These are phyloP conservation scores for Romanogobio albipinnatus DNA, from an alignment of 2,113 vertebrate genomes.

Conservation along the genomic window DNA sequence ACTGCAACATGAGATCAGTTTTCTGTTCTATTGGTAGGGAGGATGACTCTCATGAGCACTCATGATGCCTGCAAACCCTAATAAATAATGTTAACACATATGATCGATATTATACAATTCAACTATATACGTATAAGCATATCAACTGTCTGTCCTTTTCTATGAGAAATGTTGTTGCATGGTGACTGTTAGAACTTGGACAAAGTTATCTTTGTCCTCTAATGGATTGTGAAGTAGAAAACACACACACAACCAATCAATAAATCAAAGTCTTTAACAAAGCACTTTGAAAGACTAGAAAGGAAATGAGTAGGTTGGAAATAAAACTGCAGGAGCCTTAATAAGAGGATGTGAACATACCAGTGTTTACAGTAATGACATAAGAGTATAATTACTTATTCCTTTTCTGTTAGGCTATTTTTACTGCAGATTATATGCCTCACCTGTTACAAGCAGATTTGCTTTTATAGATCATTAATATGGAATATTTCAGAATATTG, in stretches of 20 bases:
- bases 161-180: neutral
- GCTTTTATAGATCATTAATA: neutral
- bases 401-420: neutral
- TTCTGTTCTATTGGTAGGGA: neutral
- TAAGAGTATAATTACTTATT: neutral
- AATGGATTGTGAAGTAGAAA: neutral
- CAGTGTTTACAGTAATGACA: neutral
- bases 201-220: neutral
- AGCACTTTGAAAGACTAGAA: constrained; percentile 2
- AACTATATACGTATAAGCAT: neutral
- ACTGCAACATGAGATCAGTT: constrained; percentile 25
- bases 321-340: neutral
- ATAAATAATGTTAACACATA: neutral
- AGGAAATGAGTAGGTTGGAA: constrained; percentile 1
- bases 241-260: neutral
- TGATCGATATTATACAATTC: neutral
- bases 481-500: neutral
- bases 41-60: neutral
- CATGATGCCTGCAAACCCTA: neutral
- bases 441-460: neutral
- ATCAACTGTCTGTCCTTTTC: neutral
- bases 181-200: neutral
- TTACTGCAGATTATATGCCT: neutral
- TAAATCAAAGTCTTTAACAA: constrained; percentile 29
- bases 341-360: neutral